These are phyloP conservation scores for Pyxicephalus adspersus DNA, from an alignment of 2,113 vertebrate genomes.

Conservation along the genomic window DNA sequence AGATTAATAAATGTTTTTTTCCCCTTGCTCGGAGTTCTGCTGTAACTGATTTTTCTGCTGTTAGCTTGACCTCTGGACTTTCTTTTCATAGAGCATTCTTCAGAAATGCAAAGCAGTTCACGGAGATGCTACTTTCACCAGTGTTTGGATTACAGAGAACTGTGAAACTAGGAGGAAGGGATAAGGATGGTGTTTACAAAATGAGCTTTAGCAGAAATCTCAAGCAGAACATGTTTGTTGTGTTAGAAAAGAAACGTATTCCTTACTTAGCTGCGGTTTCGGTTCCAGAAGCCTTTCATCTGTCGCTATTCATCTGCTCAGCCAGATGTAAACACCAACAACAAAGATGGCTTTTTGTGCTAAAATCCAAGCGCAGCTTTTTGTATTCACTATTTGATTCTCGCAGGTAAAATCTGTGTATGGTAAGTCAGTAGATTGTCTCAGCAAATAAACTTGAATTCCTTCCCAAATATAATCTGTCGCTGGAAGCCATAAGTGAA, in stretches of 20 bases:
- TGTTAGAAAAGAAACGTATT: constrained; percentile 13
- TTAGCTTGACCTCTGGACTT: neutral
- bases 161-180: constrained; percentile 28
- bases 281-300: constrained; percentile 44
- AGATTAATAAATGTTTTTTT: too few species aligned
- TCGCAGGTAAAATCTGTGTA: constrained; percentile 25
- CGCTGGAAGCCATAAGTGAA: too few species aligned
- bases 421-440: neutral
- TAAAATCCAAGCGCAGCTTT: constrained; percentile 44
- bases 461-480: too few species aligned
- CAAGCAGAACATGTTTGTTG: constrained; percentile 35
- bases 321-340: constrained; percentile 52
- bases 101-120: neutral
- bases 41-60: neutral
- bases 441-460: too few species aligned
- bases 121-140: constrained; percentile 8
- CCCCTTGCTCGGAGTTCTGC: too few species aligned
- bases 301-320: constrained; percentile 36
- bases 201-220: constrained; percentile 39
- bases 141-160: constrained; percentile 14
- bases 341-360: constrained; percentile 40
- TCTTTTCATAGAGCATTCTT: neutral
- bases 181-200: constrained; percentile 29
- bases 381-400: constrained; percentile 49
- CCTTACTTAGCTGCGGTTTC: constrained; percentile 43